Evolutionary conservation across 2,797 vertebrate species (phyloP).

Genomic region (Macrochelys suwanniensis): DNA sequence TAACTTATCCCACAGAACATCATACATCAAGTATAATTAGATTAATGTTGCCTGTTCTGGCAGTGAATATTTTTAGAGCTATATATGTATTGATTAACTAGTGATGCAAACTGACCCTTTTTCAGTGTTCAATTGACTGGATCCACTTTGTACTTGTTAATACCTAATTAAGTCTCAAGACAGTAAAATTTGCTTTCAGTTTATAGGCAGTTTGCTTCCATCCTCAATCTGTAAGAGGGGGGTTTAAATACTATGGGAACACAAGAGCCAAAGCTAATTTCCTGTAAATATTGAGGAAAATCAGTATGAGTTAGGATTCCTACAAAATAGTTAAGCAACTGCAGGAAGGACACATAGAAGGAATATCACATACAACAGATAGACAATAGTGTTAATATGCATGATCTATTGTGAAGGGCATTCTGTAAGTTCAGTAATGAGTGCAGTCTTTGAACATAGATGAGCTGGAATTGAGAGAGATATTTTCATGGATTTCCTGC

Average conservation of each 20-base stretch:
- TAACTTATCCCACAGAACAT: background rate
- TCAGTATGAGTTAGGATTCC: background rate
- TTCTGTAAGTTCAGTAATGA: background rate
- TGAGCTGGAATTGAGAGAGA: background rate
- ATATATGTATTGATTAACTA: constrained; percentile 47
- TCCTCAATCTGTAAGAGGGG: background rate
- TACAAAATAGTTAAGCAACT: background rate
- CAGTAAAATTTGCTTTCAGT: constrained; percentile 7
- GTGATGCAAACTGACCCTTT: constrained; percentile 14
- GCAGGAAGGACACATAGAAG: background rate
- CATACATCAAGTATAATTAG: background rate
- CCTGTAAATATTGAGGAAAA: background rate
- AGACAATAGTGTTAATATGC: background rate
- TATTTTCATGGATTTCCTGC: background rate
- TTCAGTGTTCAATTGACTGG: constrained; percentile 18
- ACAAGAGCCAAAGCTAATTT: constrained; percentile 14
- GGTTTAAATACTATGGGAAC: background rate
- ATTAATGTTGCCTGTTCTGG: background rate
- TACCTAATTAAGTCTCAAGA: constrained; percentile 19
- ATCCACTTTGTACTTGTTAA: constrained; percentile 31
- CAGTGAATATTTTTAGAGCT: background rate
- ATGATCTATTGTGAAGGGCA: background rate
- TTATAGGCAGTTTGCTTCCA: constrained; percentile 23
- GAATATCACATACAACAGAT: background rate
- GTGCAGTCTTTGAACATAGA: background rate